Percentiles rank a stretch among this genome's conserved stretches.
phyloP scores from a whole-genome alignment of 2,797 vertebrate species.

The Dendrocincla fuliginosa region DNA sequence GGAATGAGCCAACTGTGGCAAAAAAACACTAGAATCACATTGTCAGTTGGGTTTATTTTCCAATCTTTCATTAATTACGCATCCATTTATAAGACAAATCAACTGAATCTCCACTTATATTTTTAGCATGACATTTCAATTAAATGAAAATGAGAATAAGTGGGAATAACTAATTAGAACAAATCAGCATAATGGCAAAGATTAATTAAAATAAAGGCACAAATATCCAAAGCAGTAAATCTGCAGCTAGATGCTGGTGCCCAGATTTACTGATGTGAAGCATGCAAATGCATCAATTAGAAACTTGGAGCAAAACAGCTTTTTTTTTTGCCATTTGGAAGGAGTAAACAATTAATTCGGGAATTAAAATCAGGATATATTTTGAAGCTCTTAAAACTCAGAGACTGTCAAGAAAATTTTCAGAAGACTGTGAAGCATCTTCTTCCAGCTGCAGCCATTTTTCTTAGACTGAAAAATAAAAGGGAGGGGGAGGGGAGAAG shows the following conservation, averaged over 20 bases:
- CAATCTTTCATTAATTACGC: slow-evolving; percentile 22
- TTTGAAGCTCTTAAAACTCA: not conserved
- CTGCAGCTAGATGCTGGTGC: not conserved
- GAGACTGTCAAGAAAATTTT: not conserved
- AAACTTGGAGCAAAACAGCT: not conserved
- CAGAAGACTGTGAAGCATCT: not conserved
- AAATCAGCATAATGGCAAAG: slow-evolving; percentile 1
- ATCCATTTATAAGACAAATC: slow-evolving; percentile 8
- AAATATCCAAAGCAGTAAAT: not conserved
- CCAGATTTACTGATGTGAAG: not conserved
- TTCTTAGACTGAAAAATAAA: not conserved
- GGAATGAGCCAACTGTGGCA: not conserved
- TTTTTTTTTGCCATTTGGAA: not conserved
- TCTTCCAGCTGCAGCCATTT: slow-evolving; percentile 2
- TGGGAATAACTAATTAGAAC: slow-evolving; percentile 31
- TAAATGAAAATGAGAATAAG: slow-evolving; percentile 31
- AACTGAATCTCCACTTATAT: slow-evolving; percentile 13
- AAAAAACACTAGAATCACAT: not conserved
- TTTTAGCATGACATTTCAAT: slow-evolving; percentile 42
- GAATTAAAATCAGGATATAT: not conserved
- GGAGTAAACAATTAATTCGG: not conserved
- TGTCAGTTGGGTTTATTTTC: not conserved
- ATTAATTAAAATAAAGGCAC: not conserved
- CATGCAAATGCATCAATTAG: not conserved
- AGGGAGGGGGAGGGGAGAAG: not conserved